Conservation (phyloP, 2,888 invertebrate genomes). For the Chaitophorus viminalis region DNA sequence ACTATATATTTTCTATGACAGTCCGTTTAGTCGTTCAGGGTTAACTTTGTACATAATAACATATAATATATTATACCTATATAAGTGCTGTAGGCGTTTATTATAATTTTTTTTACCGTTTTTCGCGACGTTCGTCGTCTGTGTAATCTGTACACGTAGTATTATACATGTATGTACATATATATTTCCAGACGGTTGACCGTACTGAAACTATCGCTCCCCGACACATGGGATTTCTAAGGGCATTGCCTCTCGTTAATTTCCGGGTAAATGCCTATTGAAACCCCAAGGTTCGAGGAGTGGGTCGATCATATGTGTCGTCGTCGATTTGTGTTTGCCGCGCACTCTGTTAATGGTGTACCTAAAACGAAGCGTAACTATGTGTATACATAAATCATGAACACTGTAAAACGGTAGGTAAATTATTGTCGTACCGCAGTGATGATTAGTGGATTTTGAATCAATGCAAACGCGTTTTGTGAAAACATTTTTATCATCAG, state of each 20-base stretch:
- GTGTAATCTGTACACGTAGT: background rate
- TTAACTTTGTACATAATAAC: background rate
- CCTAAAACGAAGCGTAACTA: background rate
- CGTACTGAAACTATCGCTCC: background rate
- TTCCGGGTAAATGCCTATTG: constrained; percentile 80
- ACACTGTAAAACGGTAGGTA: too few species aligned
- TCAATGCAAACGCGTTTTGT: too few species aligned
- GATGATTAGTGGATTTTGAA: background rate
- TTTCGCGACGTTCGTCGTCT: background rate
- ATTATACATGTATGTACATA: background rate
- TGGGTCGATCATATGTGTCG: too few species aligned
- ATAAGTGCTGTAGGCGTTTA: too few species aligned
- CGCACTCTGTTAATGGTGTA: background rate
- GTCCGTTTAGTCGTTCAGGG: background rate
- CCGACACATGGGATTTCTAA: constrained; percentile 85
- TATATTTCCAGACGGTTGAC: background rate
- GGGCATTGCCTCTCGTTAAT: constrained; percentile 77
- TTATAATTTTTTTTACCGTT: background rate
- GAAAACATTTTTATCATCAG: too few species aligned
- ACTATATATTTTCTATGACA: background rate
- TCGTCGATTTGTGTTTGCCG: background rate
- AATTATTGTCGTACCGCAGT: background rate
- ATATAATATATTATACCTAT: background rate
- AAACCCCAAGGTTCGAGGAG: constrained; percentile 78
- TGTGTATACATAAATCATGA: background rate